Evolutionary conservation across 2,888 invertebrate genomes (phyloP).

Genomic region (Mythimna ferrago): DNA sequence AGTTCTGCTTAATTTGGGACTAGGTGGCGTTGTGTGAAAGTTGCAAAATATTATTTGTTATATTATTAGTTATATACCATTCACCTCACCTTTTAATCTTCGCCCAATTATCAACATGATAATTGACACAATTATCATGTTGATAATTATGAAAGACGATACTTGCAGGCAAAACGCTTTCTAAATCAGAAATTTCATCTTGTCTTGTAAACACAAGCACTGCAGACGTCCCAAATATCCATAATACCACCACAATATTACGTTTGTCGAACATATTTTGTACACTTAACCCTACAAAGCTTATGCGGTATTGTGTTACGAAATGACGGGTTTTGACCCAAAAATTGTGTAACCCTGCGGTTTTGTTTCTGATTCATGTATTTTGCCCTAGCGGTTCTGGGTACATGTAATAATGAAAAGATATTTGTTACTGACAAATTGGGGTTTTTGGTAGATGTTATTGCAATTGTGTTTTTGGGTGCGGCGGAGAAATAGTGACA

Average conservation of each 20-base stretch:
- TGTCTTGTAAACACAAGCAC: constrained; percentile 24
- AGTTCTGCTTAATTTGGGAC: too few relatives aligned
- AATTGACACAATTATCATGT: too few relatives aligned
- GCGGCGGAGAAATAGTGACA: constrained; percentile 26
- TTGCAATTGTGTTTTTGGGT: constrained; percentile 22
- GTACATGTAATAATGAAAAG: constrained; percentile 46
- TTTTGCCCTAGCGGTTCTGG: constrained; percentile 51
- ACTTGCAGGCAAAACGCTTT: constrained; percentile 1
- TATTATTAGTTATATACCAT: too few relatives aligned
- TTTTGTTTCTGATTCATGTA: constrained; percentile 62
- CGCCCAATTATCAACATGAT: not conserved
- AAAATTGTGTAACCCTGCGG: constrained; percentile 62
- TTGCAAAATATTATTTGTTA: too few relatives aligned
- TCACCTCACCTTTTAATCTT: too few relatives aligned
- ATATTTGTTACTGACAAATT: constrained; percentile 50
- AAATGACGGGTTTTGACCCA: constrained; percentile 63
- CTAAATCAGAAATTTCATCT: constrained; percentile 16
- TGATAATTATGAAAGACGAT: not conserved
- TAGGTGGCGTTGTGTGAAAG: too few relatives aligned
- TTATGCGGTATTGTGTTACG: constrained; percentile 62
- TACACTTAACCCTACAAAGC: constrained; percentile 56
- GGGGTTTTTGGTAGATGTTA: constrained; percentile 33
- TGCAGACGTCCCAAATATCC: constrained; percentile 26
- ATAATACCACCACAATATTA: constrained; percentile 57
- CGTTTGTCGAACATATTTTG: constrained; percentile 53